phyloP scores from a whole-genome alignment of 1,140 invertebrate species.

The Acromyrmex echinatior region DNA sequence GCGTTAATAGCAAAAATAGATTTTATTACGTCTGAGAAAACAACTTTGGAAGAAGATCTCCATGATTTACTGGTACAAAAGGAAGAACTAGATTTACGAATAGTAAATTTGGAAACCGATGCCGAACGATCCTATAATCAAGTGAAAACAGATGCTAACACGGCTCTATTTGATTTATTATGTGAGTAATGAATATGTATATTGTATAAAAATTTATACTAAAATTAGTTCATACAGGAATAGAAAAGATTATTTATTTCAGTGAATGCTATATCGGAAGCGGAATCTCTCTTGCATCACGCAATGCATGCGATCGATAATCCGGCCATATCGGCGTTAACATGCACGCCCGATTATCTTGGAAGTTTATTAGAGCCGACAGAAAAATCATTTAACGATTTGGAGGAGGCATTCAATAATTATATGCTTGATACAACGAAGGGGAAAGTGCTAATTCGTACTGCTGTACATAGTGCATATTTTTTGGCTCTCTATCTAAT shows the following conservation, averaged over 20 bases:
- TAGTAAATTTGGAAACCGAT: conserved; percentile 85
- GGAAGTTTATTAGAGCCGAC: conserved; percentile 85
- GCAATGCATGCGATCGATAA: conserved; percentile 90
- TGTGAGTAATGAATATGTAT: conserved; percentile 74
- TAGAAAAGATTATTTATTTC: conserved; percentile 73
- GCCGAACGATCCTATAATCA: conserved; percentile 79
- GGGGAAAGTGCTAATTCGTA: conserved; percentile 81
- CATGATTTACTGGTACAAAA: conserved; percentile 90
- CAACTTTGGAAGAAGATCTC: conserved; percentile 89
- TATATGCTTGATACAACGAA: conserved; percentile 80
- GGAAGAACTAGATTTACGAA: conserved; percentile 88
- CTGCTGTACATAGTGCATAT: conserved; percentile 86
- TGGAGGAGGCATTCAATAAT: conserved; percentile 81
- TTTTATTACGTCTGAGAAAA: conserved; percentile 88
- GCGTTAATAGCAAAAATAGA: conserved; percentile 85
- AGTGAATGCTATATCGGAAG: conserved; percentile 88
- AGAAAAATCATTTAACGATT: conserved; percentile 81
- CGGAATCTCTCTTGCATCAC: conserved; percentile 88
- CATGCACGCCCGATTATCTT: conserved; percentile 91
- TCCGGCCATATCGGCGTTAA: conserved; percentile 90
- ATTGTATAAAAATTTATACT: conserved; percentile 9
- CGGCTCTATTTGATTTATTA: conserved; percentile 81
- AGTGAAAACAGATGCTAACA: conserved; percentile 80
- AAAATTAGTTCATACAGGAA: conserved; percentile 45
- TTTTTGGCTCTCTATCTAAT: conserved; percentile 88